phyloP scores from a whole-genome alignment of 37 sponge, comb jelly and placozoan genomes.

The Agelas oroides region DNA sequence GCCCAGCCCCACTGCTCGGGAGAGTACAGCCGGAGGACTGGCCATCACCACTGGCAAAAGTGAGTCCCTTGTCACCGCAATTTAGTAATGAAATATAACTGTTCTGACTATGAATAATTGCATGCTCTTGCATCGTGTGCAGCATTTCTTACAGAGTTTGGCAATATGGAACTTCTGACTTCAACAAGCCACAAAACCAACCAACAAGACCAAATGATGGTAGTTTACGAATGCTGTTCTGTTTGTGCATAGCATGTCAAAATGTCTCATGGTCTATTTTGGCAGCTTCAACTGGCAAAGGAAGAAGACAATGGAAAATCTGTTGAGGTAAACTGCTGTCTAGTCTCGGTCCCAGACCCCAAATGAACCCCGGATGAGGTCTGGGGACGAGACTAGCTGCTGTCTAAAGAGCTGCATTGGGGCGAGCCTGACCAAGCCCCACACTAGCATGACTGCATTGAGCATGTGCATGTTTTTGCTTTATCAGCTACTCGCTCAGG shows the following conservation, averaged over 20 bases:
- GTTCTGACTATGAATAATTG: no score
- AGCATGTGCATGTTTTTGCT: no score
- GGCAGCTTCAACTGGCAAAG: neutral
- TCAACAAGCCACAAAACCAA: neutral
- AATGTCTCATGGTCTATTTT: no score
- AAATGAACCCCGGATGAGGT: no score
- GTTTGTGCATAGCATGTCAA: no score
- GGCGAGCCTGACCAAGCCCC: no score
- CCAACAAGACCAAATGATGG: neutral
- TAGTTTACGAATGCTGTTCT: neutral
- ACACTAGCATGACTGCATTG: no score
- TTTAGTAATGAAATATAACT: no score
- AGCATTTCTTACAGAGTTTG: slow-evolving; percentile 28
- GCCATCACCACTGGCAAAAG: slow-evolving; percentile 2
- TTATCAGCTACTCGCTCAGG: no score
- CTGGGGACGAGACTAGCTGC: no score
- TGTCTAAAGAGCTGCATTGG: no score
- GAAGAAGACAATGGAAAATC: neutral
- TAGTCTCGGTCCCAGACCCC: neutral
- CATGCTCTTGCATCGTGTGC: neutral
- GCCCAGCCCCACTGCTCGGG: neutral
- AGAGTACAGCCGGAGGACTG: slow-evolving; percentile 32
- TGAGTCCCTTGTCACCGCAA: neutral
- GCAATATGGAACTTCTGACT: slow-evolving; percentile 2
- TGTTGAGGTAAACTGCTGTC: neutral